Percentiles rank a stretch among this genome's conserved stretches.
phyloP scores from a whole-genome alignment of 2,113 vertebrate genomes.

The Tor tambroides region DNA sequence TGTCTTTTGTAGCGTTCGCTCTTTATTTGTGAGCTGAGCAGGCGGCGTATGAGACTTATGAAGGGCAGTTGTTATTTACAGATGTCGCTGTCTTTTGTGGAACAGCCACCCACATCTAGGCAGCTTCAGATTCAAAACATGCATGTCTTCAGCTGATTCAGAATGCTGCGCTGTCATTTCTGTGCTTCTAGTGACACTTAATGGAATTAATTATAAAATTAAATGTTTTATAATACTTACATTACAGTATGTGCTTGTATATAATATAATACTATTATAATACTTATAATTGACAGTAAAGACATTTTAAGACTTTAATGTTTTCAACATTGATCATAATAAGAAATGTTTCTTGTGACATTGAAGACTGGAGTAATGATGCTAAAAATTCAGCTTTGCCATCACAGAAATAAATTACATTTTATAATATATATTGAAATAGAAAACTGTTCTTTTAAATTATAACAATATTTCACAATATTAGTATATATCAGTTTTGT shows the following conservation, averaged over 20 bases:
- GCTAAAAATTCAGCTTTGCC: neutral
- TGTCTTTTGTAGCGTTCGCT: slow-evolving; percentile 11
- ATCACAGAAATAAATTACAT: neutral
- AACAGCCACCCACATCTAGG: slow-evolving; percentile 23
- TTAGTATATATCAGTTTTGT: neutral
- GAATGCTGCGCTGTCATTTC: neutral
- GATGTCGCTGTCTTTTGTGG: slow-evolving; percentile 5
- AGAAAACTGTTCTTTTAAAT: neutral
- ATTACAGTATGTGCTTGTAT: neutral
- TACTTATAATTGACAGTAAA: too few species aligned
- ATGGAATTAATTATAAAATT: neutral
- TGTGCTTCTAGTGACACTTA: neutral
- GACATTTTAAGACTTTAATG: too few species aligned
- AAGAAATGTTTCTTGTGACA: neutral
- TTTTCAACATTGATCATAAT: neutral
- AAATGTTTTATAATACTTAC: neutral
- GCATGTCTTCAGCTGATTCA: slow-evolving; percentile 25
- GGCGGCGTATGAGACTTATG: neutral
- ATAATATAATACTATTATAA: too few species aligned
- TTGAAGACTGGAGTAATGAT: too few species aligned
- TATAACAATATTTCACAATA: neutral
- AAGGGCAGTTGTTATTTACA: slow-evolving; percentile 38
- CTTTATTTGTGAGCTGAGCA: neutral
- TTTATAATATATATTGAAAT: neutral
- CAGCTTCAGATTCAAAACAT: neutral